Percentiles rank a stretch among this genome's conserved stretches.
Evolutionary conservation across 1,140 invertebrate species (phyloP).

Genomic region (Halyomorpha halys): DNA sequence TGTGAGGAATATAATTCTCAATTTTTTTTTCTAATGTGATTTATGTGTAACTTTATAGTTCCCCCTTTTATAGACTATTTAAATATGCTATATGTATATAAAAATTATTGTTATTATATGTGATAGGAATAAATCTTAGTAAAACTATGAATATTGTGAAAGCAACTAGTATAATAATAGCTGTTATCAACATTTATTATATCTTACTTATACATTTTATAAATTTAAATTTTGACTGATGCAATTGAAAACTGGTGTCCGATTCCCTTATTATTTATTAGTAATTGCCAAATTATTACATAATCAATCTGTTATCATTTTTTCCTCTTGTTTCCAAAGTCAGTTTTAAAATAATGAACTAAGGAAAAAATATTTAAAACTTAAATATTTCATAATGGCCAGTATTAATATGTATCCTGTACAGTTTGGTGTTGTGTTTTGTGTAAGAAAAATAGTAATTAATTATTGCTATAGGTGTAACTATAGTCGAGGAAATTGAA

Average conservation of each 20-base stretch:
- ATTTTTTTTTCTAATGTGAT: conserved; percentile 24
- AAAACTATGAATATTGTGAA: conserved; percentile 7
- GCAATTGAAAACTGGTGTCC: neutral
- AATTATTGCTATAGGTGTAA: conserved; percentile 1
- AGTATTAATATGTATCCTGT: conserved; percentile 16
- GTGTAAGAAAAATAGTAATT: conserved; percentile 2
- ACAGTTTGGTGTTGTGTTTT: conserved; percentile 16
- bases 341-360: neutral
- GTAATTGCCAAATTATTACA: neutral
- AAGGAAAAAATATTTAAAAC: neutral
- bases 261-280: neutral
- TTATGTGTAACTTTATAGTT: conserved; percentile 4
- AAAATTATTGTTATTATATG: neutral
- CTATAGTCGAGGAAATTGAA: conserved; percentile 3
- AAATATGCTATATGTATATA: conserved; percentile 11
- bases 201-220: neutral
- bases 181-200: neutral
- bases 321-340: neutral
- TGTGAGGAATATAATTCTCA: conserved; percentile 27
- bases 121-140: conserved; percentile 6
- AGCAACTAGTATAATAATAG: conserved; percentile 10
- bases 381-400: conserved; percentile 9
- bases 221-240: neutral
- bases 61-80: conserved; percentile 13
- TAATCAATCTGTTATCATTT: neutral